Conservation (phyloP, 1,140 invertebrate species). For the Acyrthosiphon pisum region DNA sequence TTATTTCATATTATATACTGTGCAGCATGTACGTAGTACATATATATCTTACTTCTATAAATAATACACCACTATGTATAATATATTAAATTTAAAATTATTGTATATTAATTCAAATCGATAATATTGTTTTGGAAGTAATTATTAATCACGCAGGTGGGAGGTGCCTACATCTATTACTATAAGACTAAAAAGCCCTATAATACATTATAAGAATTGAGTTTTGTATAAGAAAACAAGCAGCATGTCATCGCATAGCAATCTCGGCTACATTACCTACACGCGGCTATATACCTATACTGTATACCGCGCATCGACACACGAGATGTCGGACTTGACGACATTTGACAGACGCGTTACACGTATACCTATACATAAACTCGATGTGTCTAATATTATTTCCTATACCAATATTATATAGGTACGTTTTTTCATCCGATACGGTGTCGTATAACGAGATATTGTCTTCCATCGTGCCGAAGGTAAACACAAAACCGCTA, state of each 20-base stretch:
- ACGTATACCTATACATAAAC: not conserved
- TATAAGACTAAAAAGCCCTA: not conserved
- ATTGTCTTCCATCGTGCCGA: constrained; percentile 35
- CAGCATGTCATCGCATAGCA: not conserved
- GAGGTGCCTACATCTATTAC: not conserved
- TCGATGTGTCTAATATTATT: constrained; percentile 11
- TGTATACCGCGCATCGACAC: not conserved
- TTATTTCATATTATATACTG: not conserved
- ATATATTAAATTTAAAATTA: not conserved
- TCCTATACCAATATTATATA: not conserved
- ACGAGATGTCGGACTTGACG: constrained; percentile 25
- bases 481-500: constrained; percentile 47
- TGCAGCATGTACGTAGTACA: no score
- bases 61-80: no score
- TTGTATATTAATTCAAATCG: not conserved
- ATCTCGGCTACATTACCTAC: constrained; percentile 8
- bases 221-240: not conserved
- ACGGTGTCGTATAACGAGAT: constrained; percentile 55
- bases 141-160: not conserved
- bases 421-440: not conserved
- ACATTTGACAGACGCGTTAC: constrained; percentile 46
- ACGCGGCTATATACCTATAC: not conserved
- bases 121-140: not conserved
- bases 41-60: no score
- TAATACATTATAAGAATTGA: not conserved